Percentiles rank a stretch among this genome's conserved stretches.
Conservation (phyloP, 1,140 invertebrate genomes). For the Propsilocerus akamusi region DNA sequence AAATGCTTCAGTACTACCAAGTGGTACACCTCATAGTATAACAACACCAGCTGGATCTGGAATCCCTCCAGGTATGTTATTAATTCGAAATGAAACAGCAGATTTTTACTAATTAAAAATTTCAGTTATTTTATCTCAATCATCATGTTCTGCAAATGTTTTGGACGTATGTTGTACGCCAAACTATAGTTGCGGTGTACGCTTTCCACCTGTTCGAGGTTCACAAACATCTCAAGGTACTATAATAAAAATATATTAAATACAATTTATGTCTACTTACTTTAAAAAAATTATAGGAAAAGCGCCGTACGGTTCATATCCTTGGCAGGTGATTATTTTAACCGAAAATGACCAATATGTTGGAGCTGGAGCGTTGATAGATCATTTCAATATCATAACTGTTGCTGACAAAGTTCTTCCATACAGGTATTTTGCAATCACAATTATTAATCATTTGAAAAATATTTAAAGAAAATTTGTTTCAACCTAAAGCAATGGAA, state of each 20-base stretch:
- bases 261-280: not conserved
- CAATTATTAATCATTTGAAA: not conserved
- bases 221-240: constrained; percentile 12
- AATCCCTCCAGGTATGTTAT: not conserved
- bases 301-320: constrained; percentile 19
- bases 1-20: too few relatives aligned
- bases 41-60: too few relatives aligned
- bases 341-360: constrained; percentile 32
- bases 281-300: not conserved
- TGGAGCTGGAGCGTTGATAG: constrained; percentile 45
- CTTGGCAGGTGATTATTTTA: constrained; percentile 27
- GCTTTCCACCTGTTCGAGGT: constrained; percentile 18
- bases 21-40: too few relatives aligned
- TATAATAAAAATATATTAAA: constrained; percentile 10
- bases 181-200: constrained; percentile 17
- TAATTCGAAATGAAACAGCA: not conserved
- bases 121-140: not conserved
- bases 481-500: not conserved
- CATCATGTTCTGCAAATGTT: constrained; percentile 15
- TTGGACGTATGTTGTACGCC: constrained; percentile 18
- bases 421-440: not conserved
- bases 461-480: not conserved
- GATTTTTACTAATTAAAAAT: not conserved
- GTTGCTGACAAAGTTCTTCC: constrained; percentile 45
- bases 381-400: constrained; percentile 40